These are phyloP conservation scores for Protonibea diacanthus DNA, from an alignment of 2,797 vertebrate species.

Conservation along the genomic window DNA sequence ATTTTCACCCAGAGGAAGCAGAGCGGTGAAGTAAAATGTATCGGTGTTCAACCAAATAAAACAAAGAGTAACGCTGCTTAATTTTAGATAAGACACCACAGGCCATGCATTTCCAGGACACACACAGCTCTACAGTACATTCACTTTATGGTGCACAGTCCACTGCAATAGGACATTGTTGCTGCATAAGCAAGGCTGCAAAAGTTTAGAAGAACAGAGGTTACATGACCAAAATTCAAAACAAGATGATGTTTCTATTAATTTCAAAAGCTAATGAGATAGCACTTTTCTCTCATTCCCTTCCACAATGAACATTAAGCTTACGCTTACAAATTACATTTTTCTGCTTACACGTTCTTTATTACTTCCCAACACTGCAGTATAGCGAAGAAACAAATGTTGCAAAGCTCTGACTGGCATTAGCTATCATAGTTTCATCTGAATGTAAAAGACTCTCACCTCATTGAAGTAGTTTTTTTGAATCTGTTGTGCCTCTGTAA, in stretches of 20 bases:
- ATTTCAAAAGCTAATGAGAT: conserved; percentile 27
- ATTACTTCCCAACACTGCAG: conserved; percentile 14
- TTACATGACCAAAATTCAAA: conserved; percentile 28
- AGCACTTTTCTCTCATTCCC: conserved; percentile 2
- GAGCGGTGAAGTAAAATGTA: conserved; percentile 54
- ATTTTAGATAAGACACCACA: conserved; percentile 64
- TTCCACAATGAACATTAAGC: conserved; percentile 1
- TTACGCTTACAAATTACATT: not conserved
- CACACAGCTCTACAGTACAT: conserved; percentile 30
- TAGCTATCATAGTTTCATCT: conserved; percentile 34
- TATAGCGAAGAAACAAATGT: conserved; percentile 25
- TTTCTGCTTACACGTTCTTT: conserved; percentile 5
- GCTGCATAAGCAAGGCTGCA: conserved; percentile 22
- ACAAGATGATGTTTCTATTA: conserved; percentile 9
- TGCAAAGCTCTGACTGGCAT: conserved; percentile 40
- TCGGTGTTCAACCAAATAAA: conserved; percentile 65
- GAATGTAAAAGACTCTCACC: conserved; percentile 44
- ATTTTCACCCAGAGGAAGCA: conserved; percentile 44
- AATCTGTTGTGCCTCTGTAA: conserved; percentile 50
- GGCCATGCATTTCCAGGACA: conserved; percentile 54
- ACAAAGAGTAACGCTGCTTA: conserved; percentile 68
- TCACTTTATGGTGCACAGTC: conserved; percentile 27
- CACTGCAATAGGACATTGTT: conserved; percentile 15
- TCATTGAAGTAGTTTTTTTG: conserved; percentile 21
- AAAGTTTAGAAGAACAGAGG: conserved; percentile 29